These are phyloP conservation scores for Drosophila kuntzei DNA, from an alignment of 2,888 invertebrate genomes.

Conservation along the genomic window DNA sequence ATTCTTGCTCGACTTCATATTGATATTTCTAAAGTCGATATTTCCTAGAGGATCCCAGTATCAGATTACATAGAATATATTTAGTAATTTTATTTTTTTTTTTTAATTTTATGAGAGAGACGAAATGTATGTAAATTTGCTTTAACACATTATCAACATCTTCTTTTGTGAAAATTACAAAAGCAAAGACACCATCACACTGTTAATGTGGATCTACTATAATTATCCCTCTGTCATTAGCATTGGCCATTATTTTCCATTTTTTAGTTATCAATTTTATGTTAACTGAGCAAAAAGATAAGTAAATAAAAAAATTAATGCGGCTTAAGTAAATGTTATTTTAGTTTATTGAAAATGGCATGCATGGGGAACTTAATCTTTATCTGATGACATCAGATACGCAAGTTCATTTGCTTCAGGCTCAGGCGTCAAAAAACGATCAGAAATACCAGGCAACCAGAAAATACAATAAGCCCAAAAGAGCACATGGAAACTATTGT, in stretches of 20 bases:
- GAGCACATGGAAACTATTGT: too few species aligned
- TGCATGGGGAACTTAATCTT: background rate
- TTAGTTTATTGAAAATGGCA: background rate
- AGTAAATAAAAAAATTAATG: conserved; percentile 59
- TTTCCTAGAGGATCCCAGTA: too few species aligned
- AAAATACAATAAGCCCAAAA: too few species aligned
- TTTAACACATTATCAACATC: too few species aligned
- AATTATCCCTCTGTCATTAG: conserved; percentile 42
- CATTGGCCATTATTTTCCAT: conserved; percentile 41
- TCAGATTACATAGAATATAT: too few species aligned
- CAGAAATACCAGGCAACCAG: too few species aligned
- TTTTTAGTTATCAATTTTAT: conserved; percentile 49
- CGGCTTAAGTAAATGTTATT: conserved; percentile 14
- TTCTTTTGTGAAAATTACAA: too few species aligned
- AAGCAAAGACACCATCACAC: too few species aligned
- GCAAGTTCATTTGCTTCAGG: background rate
- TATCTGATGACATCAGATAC: background rate
- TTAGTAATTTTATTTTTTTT: too few species aligned
- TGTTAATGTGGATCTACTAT: conserved; percentile 35
- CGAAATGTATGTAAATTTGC: too few species aligned
- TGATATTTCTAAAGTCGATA: too few species aligned
- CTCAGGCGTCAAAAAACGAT: background rate
- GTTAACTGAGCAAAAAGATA: conserved; percentile 50
- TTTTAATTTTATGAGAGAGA: too few species aligned
- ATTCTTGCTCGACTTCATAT: background rate